Evolutionary conservation across 2,888 invertebrate genomes (phyloP).

Genomic region (Craniophora ligustri): DNA sequence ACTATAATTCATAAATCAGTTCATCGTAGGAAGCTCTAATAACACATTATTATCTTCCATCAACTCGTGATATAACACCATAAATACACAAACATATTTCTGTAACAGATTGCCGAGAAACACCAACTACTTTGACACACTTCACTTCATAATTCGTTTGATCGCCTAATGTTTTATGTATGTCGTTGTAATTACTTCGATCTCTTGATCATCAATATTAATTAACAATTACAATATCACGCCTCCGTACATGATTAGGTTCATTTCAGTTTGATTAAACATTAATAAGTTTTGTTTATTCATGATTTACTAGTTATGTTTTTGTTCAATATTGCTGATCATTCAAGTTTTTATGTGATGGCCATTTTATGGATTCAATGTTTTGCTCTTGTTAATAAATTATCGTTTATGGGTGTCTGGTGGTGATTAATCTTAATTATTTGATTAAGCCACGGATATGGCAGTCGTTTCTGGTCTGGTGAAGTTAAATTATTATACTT

Average conservation of each 20-base stretch:
- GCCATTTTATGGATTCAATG: conserved; percentile 32
- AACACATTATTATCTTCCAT: neutral
- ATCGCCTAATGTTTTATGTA: conserved; percentile 70
- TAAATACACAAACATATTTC: neutral
- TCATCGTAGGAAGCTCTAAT: neutral
- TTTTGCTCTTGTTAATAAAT: conserved; percentile 47
- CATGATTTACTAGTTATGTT: conserved; percentile 41
- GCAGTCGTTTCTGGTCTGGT: conserved; percentile 50
- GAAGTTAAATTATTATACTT: conserved; percentile 39
- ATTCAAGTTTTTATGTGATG: conserved; percentile 30
- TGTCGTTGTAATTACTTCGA: conserved; percentile 63
- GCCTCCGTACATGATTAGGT: conserved; percentile 53
- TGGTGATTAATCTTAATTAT: conserved; percentile 50
- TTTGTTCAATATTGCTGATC: conserved; percentile 44
- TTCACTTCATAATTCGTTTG: conserved; percentile 45
- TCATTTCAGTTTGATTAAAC: conserved; percentile 56
- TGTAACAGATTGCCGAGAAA: conserved; percentile 14
- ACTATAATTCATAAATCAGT: neutral
- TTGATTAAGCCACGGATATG: conserved; percentile 42
- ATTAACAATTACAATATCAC: conserved; percentile 72
- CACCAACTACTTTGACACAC: conserved; percentile 20
- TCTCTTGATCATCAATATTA: conserved; percentile 74
- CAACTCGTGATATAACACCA: conserved; percentile 1
- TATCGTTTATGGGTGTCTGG: conserved; percentile 43
- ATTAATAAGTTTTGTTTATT: conserved; percentile 55